Evolutionary conservation across 1,140 invertebrate species (phyloP), one percentile per base, ranked within the genome.

Genomic region (Notospermus geniculatus): DNA sequence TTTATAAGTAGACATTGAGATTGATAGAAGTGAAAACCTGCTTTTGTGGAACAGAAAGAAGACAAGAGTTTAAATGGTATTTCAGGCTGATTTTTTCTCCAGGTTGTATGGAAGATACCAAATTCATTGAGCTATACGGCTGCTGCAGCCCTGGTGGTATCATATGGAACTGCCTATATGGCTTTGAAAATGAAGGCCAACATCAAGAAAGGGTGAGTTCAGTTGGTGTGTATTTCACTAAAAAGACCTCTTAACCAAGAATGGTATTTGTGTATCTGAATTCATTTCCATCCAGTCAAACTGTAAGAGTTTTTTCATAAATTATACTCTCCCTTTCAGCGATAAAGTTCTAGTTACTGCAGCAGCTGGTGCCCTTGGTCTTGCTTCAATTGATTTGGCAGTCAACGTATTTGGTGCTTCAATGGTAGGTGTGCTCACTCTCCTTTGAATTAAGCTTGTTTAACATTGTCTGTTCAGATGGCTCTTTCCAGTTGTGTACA

Each of bases 321-420:
- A n/a, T n/a, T n/a, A n/a, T n/a, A n/a, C n/a, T n/a, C n/a, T n/a
- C n/a, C n/a, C n/a, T 70, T 67, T n/a, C 52, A 78, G 83, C 56
- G 82, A 87, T 62, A 83, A 80, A 30, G 77, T 83, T 25, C 75
- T 88, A 19, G 78, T 88, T 25, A 87, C 86, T 62, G 84, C 86
- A 23, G 86, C 86, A 36, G 79, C 85, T 52, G 86, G 86, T 29
- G 83, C 84, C 13, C 74, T 85, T 60, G 86, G 86, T 28, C 70
- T 87, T 54, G 86, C 87, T 57, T 84, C 86, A 15, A 82, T 87
- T 22, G 87, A 88, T 77, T 74, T 88, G 54, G 86, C 86, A 19
- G 80, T 83, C 30, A 86, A 87, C 75, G 82, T 87, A 29, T 87
- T 85, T 67, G 83, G 81, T 74, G 80, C 85, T 19, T 23, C 46